Base-by-base conservation (phyloP, 1,140 invertebrate genomes). In the Pygmarrhopalites habei region DNA sequence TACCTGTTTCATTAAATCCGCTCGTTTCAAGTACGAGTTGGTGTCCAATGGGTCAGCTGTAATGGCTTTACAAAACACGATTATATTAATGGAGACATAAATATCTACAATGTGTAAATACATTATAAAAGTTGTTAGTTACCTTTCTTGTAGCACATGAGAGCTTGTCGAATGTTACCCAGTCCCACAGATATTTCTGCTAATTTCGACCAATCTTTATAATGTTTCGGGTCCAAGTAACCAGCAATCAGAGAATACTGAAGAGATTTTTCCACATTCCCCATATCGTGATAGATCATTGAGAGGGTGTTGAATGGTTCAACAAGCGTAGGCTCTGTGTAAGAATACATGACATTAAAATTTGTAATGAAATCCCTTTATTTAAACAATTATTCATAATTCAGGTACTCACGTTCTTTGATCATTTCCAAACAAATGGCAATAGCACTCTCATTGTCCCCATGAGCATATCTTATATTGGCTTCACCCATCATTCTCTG, bases 351-450 rank as follows among this genome's bases (percentile, higher is more conserved):
- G n/a, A n/a, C n/a, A n/a, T n/a, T n/a, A n/a, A n/a, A n/a, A n/a
- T n/a, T n/a, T n/a, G n/a, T n/a, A n/a, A n/a, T n/a, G n/a, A n/a
- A n/a, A n/a, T n/a, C n/a, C n/a, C n/a, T n/a, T n/a, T n/a, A n/a
- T n/a, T n/a, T n/a, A n/a, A n/a, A n/a, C n/a, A n/a, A n/a, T n/a
- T n/a, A n/a, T n/a, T n/a, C n/a, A n/a, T n/a, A n/a, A n/a, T n/a
- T 53, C 15, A 25, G 0, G 39, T 43, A 44, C 61, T 66, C 69
- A 79, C 78, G 76, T 72, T 81, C 79, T 73, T 89, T 82, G 63
- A 96, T 93, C 23, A 97, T 87, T 79, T 97, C 93, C 74, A 91
- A 85, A 74, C 93, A 96, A 81, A 96, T 90, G 75, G 86, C 83
- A 64, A 88, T 85, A 2, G 90, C 89, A 53, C 86, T 83, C 67